phyloP scores from a whole-genome alignment of 2,113 vertebrate species.

The Elephas maximus region DNA sequence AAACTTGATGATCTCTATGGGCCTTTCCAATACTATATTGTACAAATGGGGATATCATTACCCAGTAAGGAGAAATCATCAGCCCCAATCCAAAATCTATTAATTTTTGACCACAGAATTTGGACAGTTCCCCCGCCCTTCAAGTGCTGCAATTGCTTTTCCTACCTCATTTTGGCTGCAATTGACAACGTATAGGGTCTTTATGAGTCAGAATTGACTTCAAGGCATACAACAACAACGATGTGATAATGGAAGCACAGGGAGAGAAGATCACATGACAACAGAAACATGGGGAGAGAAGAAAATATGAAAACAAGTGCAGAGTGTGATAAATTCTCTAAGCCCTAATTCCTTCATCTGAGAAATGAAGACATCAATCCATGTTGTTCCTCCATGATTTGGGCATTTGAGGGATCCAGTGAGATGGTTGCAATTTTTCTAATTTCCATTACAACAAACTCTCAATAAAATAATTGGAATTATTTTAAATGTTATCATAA shows the following conservation, averaged over 20 bases:
- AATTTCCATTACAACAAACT: background rate
- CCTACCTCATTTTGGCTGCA: conserved; percentile 37
- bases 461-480: background rate
- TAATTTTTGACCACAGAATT: background rate
- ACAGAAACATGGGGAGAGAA: background rate
- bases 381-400: background rate
- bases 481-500: background rate
- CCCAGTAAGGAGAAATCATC: background rate
- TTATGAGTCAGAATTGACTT: too few relatives aligned
- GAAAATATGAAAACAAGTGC: background rate
- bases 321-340: background rate
- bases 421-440: background rate
- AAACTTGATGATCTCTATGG: background rate
- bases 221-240: background rate
- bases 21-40: background rate
- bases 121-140: background rate
- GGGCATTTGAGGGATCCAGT: background rate
- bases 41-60: background rate
- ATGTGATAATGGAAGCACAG: background rate
- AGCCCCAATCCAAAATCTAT: background rate
- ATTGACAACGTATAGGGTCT: background rate
- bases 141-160: background rate
- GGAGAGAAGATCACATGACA: fast-evolving
- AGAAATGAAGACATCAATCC: background rate
- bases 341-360: background rate